phyloP scores from a whole-genome alignment of 2,797 vertebrate genomes.

The Pangasius krempfi region DNA sequence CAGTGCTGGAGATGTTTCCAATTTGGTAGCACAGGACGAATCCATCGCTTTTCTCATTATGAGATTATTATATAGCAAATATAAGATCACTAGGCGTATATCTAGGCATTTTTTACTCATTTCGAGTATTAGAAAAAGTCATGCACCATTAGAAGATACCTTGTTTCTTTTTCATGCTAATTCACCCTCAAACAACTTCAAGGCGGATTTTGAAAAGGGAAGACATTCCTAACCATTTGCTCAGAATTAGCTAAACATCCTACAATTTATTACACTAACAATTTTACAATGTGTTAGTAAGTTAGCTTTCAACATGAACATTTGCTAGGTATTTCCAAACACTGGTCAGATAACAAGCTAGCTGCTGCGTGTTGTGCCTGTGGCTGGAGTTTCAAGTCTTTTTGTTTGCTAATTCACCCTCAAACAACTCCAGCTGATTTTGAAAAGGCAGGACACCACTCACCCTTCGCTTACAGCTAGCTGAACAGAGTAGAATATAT shows the following conservation, averaged over 20 bases:
- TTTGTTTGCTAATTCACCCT: background rate
- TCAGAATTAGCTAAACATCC: background rate
- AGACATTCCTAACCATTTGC: background rate
- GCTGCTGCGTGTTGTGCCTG: background rate
- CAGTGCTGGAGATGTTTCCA: constrained; percentile 1
- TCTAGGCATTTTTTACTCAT: background rate
- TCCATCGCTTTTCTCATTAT: background rate
- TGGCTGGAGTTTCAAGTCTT: background rate
- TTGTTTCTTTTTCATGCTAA: background rate
- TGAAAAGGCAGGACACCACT: background rate
- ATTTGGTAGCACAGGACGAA: background rate
- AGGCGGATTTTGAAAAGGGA: background rate
- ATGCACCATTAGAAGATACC: background rate
- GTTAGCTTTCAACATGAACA: background rate
- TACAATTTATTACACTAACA: background rate
- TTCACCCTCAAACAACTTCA: background rate
- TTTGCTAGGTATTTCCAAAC: background rate
- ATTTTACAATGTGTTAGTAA: background rate
- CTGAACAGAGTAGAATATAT: background rate
- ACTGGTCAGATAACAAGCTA: background rate
- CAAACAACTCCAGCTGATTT: background rate
- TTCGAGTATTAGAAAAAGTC: background rate
- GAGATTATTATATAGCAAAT: background rate
- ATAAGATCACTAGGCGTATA: background rate
- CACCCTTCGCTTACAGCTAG: background rate